Evolutionary conservation across 53 echinoderm and acorn worm genomes (phyloP).

Genomic region (Echinarachnius parma): DNA sequence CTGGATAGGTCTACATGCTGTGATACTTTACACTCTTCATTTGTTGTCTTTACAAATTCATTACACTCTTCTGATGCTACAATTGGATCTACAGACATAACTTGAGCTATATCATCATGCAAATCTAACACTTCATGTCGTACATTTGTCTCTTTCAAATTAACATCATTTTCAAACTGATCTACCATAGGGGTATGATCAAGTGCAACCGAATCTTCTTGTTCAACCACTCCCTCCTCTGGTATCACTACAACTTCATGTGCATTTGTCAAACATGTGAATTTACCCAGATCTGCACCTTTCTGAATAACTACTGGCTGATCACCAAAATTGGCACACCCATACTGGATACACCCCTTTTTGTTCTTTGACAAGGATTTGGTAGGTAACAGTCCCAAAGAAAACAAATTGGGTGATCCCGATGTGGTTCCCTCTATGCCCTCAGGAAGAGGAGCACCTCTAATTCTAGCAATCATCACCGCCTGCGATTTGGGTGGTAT

Average conservation of each 20-base stretch:
- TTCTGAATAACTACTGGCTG: slow-evolving; percentile 18
- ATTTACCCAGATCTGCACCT: no score
- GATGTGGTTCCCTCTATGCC: no score
- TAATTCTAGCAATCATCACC: no score
- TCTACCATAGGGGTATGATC: no score
- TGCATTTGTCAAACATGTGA: slow-evolving; percentile 33
- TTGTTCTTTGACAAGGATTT: slow-evolving; percentile 46
- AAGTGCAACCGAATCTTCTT: background rate
- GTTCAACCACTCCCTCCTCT: slow-evolving; percentile 7
- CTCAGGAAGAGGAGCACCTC: no score
- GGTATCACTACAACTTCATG: slow-evolving; percentile 9
- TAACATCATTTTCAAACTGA: background rate
- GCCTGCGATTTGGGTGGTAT: no score
- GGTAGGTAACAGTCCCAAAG: slow-evolving; percentile 21
- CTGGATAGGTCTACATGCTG: slow-evolving; percentile 16
- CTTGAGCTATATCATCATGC: background rate
- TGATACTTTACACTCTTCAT: no score
- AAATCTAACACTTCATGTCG: background rate
- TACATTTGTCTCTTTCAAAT: background rate
- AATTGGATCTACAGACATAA: background rate
- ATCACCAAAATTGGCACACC: slow-evolving; percentile 41
- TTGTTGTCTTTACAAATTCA: background rate
- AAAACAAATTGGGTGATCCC: no score
- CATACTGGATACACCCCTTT: slow-evolving; percentile 29
- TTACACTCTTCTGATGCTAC: background rate